Conservation (phyloP, 1,140 invertebrate species). For the Trissolcus basalis region DNA sequence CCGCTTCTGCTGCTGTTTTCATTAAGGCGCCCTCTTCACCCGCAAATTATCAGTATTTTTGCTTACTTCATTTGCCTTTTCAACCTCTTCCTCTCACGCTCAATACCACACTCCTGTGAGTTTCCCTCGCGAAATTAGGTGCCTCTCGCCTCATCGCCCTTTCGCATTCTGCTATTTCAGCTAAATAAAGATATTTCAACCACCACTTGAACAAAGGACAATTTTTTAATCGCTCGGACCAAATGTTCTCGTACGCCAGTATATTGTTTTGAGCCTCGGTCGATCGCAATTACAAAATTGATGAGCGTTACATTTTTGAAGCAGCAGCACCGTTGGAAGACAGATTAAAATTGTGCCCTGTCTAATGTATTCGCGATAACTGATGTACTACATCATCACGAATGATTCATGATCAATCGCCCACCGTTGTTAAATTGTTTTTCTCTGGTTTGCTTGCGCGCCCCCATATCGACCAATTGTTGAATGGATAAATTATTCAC, state of each 20-base stretch:
- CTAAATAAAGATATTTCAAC: too few species aligned
- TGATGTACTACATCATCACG: constrained; percentile 30
- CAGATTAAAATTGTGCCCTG: constrained; percentile 7
- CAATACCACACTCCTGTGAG: constrained; percentile 7
- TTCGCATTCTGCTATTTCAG: too few species aligned
- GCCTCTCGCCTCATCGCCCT: neutral
- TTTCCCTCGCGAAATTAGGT: constrained; percentile 6
- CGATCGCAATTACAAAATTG: too few species aligned
- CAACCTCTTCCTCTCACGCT: constrained; percentile 14
- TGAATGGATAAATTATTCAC: constrained; percentile 39
- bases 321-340: too few species aligned
- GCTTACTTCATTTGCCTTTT: constrained; percentile 35
- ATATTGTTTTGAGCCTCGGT: too few species aligned
- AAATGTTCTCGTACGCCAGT: too few species aligned
- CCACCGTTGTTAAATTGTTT: constrained; percentile 34
- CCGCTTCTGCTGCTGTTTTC: constrained; percentile 40
- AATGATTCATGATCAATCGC: constrained; percentile 46
- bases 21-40: constrained; percentile 37
- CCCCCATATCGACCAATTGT: constrained; percentile 32
- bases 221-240: too few species aligned
- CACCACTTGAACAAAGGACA: too few species aligned
- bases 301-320: too few species aligned
- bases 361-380: constrained; percentile 18
- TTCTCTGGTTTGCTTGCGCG: constrained; percentile 12
- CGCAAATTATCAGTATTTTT: constrained; percentile 43